phyloP scores from a whole-genome alignment of 1,140 invertebrate genomes.

The Calliopsis andreniformis region DNA sequence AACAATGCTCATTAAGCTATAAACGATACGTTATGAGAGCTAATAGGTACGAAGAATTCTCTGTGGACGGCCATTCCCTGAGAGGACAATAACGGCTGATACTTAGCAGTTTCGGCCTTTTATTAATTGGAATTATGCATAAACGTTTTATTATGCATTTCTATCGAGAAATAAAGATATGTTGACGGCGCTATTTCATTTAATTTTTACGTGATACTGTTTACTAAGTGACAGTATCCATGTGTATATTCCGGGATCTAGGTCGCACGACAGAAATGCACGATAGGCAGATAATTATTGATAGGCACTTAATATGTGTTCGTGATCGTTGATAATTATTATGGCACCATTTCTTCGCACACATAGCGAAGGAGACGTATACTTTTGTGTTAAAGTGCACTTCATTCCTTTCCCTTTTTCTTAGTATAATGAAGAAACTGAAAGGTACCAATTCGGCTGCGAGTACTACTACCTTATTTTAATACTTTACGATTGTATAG shows the following conservation, averaged over 20 bases:
- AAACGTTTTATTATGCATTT: background rate
- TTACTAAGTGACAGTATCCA: background rate
- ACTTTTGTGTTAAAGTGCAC: too few species aligned
- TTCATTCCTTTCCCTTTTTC: background rate
- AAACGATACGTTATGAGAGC: background rate
- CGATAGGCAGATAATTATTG: too few species aligned
- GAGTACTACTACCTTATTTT: background rate
- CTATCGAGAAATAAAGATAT: background rate
- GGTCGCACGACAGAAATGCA: too few species aligned
- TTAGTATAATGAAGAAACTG: too few species aligned
- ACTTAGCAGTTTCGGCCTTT: background rate
- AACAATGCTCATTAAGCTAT: slow-evolving; percentile 5
- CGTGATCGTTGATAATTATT: background rate
- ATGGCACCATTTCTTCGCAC: slow-evolving; percentile 22
- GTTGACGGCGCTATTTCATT: background rate
- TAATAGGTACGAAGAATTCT: slow-evolving; percentile 1
- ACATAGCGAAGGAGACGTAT: too few species aligned
- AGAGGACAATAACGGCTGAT: slow-evolving; percentile 20
- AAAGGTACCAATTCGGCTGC: background rate
- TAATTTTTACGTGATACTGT: background rate
- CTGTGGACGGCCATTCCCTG: slow-evolving; percentile 22
- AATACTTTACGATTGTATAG: background rate
- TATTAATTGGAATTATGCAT: background rate
- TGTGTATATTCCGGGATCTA: too few species aligned
- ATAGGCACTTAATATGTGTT: too few species aligned